phyloP scores from a whole-genome alignment of 2,888 invertebrate species.

The Hypercompe scribonia region DNA sequence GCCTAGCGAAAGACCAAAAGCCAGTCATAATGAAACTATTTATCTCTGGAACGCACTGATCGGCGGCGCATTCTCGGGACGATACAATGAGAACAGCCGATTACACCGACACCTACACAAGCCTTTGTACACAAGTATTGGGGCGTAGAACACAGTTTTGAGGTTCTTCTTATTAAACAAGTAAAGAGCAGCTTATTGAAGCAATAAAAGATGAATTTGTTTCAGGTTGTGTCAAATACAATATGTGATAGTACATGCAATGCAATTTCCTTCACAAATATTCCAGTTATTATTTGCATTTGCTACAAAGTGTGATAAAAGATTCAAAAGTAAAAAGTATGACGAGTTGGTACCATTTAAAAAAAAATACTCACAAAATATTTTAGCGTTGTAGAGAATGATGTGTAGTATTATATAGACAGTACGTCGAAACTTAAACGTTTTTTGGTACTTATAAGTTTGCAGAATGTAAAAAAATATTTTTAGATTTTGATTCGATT shows the following conservation, averaged over 20 bases:
- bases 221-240: not conserved
- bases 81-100: slow-evolving; percentile 60
- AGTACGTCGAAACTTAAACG: too few relatives aligned
- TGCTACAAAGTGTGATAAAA: too few relatives aligned
- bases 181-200: not conserved
- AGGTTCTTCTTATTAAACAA: slow-evolving; percentile 1
- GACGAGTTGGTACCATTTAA: too few relatives aligned
- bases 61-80: slow-evolving; percentile 56
- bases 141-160: not conserved
- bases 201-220: not conserved
- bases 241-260: not conserved
- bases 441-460: too few relatives aligned
- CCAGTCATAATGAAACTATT: slow-evolving; percentile 82
- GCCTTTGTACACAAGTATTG: slow-evolving; percentile 31
- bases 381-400: too few relatives aligned
- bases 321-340: too few relatives aligned
- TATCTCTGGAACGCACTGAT: slow-evolving; percentile 76
- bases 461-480: too few relatives aligned
- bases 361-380: too few relatives aligned
- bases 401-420: too few relatives aligned
- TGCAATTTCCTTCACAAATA: not conserved
- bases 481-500: too few relatives aligned
- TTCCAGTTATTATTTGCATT: too few relatives aligned
- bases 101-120: slow-evolving; percentile 44
- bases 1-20: slow-evolving; percentile 72